Percentiles rank a stretch among this genome's conserved stretches.
These are phyloP conservation scores for Apamea monoglypha DNA, from an alignment of 2,888 invertebrate species.

Conservation along the genomic window DNA sequence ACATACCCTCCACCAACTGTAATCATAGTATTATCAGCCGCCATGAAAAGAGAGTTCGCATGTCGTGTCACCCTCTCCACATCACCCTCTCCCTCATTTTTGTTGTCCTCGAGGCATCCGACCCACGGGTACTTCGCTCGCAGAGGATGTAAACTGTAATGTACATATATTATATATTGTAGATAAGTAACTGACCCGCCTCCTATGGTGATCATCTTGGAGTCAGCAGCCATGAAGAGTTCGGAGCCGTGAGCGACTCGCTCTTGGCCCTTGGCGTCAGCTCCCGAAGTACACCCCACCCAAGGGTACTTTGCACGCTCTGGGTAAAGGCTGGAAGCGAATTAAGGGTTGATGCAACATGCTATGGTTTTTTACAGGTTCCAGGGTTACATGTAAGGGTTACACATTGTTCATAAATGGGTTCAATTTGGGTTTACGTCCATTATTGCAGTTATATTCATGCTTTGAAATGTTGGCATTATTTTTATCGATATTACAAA, in stretches of 20 bases:
- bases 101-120: constrained; percentile 93
- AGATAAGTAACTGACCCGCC: constrained; percentile 94
- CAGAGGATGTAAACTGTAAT: constrained; percentile 93
- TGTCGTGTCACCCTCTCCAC: constrained; percentile 88
- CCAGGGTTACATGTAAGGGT: constrained; percentile 31
- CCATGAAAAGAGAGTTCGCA: constrained; percentile 97
- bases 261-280: constrained; percentile 88
- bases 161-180: constrained; percentile 8
- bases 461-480: constrained; percentile 1
- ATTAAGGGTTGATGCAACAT: constrained; percentile 65
- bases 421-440: background rate
- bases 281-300: constrained; percentile 92
- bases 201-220: constrained; percentile 98
- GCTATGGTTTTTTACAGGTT: constrained; percentile 59
- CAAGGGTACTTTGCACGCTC: constrained; percentile 97
- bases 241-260: constrained; percentile 95
- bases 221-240: constrained; percentile 98
- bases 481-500: constrained; percentile 3
- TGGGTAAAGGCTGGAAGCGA: constrained; percentile 92
- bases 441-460: constrained; percentile 1
- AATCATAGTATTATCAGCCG: constrained; percentile 97
- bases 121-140: constrained; percentile 98
- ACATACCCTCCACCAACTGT: constrained; percentile 98
- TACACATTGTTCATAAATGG: constrained; percentile 4
- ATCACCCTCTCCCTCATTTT: constrained; percentile 74